Evolutionary conservation across 1,140 invertebrate genomes (phyloP).

Genomic region (Ceratitis capitata): DNA sequence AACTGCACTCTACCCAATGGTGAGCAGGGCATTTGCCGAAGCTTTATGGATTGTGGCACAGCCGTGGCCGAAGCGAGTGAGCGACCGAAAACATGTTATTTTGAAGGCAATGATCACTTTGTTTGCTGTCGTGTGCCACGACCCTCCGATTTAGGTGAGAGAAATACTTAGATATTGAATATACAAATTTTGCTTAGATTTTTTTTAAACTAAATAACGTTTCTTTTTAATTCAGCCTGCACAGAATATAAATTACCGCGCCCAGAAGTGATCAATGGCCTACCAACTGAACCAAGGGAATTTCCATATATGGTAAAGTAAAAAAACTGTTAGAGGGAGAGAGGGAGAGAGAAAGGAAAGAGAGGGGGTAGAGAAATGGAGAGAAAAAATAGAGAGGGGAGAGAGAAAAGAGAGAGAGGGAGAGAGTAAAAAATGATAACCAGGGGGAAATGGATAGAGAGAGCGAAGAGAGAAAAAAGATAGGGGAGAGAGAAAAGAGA

Average conservation of each 20-base stretch:
- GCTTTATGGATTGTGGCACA: not conserved
- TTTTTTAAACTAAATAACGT: not conserved
- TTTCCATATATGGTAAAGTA: constrained; percentile 37
- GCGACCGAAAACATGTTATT: constrained; percentile 7
- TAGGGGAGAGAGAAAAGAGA: too few relatives aligned
- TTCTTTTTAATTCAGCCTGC: not conserved
- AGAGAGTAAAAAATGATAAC: too few relatives aligned
- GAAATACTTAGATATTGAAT: too few relatives aligned
- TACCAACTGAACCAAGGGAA: not conserved
- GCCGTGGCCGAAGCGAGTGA: not conserved
- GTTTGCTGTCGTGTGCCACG: not conserved
- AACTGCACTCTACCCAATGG: not conserved
- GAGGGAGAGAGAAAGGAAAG: too few relatives aligned
- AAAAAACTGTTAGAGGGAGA: too few relatives aligned
- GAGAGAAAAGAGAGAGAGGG: too few relatives aligned
- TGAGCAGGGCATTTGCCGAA: not conserved
- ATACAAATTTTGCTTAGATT: too few relatives aligned
- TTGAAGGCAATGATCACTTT: not conserved
- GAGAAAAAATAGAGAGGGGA: too few relatives aligned
- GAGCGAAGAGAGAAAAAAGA: too few relatives aligned
- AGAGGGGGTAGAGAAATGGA: too few relatives aligned
- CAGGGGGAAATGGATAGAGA: too few relatives aligned
- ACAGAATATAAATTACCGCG: not conserved
- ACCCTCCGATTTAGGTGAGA: not conserved
- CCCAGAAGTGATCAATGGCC: not conserved